phyloP scores from a whole-genome alignment of 2,797 vertebrate genomes.

The Peromyscus nudipes region DNA sequence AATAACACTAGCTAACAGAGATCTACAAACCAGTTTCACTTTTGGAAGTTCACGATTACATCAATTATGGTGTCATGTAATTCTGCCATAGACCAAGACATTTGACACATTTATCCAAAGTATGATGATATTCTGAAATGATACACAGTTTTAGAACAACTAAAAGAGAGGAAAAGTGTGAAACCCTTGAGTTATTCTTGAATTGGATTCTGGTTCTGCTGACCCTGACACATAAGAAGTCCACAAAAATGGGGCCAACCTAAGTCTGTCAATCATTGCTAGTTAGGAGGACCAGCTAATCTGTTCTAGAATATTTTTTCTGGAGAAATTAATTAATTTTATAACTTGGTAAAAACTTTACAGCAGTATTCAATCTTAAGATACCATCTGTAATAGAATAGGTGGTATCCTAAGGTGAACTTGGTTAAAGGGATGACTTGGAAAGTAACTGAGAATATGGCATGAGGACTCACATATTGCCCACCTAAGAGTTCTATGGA shows the following conservation, averaged over 20 bases:
- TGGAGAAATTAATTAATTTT: background rate
- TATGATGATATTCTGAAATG: background rate
- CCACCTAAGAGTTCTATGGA: background rate
- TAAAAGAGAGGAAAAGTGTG: background rate
- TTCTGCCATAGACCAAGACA: background rate
- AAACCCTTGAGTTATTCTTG: background rate
- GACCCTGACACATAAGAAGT: rapidly evolving
- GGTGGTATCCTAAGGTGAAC: background rate
- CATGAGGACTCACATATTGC: background rate
- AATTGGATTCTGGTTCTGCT: background rate
- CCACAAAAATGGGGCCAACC: background rate
- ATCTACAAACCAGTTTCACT: background rate
- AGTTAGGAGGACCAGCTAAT: background rate
- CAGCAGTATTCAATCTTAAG: background rate
- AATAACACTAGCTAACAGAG: background rate
- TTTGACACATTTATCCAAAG: background rate
- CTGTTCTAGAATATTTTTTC: background rate
- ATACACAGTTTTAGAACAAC: background rate
- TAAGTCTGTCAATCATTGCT: background rate
- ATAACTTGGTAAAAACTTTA: background rate
- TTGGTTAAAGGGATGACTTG: background rate
- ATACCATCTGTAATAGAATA: background rate
- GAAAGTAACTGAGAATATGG: background rate
- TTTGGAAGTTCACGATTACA: background rate
- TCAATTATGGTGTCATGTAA: background rate